phyloP scores from a whole-genome alignment of 2,888 invertebrate genomes.

The Cryptocephalus primarius region DNA sequence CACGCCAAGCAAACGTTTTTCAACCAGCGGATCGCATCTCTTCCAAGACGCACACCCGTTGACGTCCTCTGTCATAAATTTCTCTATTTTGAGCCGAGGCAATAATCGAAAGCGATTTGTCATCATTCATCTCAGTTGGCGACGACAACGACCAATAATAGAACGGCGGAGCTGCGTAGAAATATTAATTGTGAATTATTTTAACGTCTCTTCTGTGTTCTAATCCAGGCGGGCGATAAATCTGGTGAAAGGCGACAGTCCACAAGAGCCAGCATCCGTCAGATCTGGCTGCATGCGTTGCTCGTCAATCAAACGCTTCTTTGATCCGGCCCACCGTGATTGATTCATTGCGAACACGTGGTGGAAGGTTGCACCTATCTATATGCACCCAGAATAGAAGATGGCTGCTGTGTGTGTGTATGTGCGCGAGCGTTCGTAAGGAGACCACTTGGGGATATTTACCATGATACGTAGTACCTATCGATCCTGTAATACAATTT shows the following conservation, averaged over 20 bases:
- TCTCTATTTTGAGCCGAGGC: slow-evolving; percentile 9
- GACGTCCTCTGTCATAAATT: background rate
- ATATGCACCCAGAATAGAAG: slow-evolving; percentile 6
- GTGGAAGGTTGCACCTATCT: slow-evolving; percentile 11
- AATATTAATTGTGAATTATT: slow-evolving; percentile 26
- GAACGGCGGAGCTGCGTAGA: slow-evolving; percentile 12
- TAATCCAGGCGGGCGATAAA: slow-evolving; percentile 21
- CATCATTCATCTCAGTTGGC: slow-evolving; percentile 3
- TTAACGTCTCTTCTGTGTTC: slow-evolving; percentile 16
- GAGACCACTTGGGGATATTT: too few relatives aligned
- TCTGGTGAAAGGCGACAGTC: slow-evolving; percentile 16
- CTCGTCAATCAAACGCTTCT: slow-evolving; percentile 30
- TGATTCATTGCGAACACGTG: slow-evolving; percentile 37
- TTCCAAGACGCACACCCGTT: too few relatives aligned
- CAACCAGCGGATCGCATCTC: too few relatives aligned
- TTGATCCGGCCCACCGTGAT: slow-evolving; percentile 30
- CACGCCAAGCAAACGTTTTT: too few relatives aligned
- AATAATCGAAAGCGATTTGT: slow-evolving; percentile 11
- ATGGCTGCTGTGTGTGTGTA: too few relatives aligned
- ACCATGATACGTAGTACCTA: too few relatives aligned
- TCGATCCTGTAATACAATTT: too few relatives aligned
- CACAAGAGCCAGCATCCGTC: slow-evolving; percentile 16
- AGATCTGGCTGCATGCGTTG: slow-evolving; percentile 24
- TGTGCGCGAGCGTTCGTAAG: too few relatives aligned
- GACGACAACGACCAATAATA: slow-evolving; percentile 10